phyloP scores from a whole-genome alignment of 2,113 vertebrate genomes.

The Anolis sagrei region DNA sequence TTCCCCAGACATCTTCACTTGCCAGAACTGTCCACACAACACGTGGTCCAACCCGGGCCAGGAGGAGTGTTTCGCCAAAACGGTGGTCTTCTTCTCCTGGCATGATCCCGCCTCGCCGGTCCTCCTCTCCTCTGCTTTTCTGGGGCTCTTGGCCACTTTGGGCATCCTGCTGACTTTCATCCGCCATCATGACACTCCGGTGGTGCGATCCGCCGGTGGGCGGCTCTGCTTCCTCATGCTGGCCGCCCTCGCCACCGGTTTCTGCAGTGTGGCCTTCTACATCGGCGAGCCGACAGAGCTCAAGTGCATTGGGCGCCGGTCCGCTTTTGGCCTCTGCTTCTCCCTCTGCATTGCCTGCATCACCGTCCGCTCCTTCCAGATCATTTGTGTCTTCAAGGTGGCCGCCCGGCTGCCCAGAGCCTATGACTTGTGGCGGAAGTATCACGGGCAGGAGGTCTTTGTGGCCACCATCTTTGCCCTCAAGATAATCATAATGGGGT shows the following conservation, averaged over 20 bases:
- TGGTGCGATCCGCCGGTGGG: conserved; percentile 84
- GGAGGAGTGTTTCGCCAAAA: conserved; percentile 72
- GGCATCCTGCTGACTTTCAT: conserved; percentile 72
- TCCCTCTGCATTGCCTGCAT: conserved; percentile 82
- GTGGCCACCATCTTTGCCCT: conserved; percentile 59
- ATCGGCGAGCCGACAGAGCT: conserved; percentile 70
- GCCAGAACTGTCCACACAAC: conserved; percentile 71
- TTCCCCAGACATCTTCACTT: conserved; percentile 73
- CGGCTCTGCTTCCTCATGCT: conserved; percentile 85
- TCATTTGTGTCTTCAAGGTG: conserved; percentile 86
- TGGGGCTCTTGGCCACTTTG: conserved; percentile 77
- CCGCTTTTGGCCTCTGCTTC: conserved; percentile 79
- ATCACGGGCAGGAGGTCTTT: conserved; percentile 75
- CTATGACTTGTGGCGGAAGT: conserved; percentile 81
- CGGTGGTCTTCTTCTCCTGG: conserved; percentile 75
- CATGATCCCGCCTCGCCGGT: conserved; percentile 54
- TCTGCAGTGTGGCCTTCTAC: conserved; percentile 71
- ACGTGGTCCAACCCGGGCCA: conserved; percentile 77
- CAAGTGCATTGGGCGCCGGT: conserved; percentile 77
- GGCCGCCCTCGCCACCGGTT: conserved; percentile 67
- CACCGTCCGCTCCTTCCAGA: conserved; percentile 82
- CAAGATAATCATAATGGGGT: conserved; percentile 51
- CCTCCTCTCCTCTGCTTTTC: conserved; percentile 69
- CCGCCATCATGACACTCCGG: conserved; percentile 75
- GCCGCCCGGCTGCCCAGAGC: conserved; percentile 75